Conservation (phyloP, 2,888 invertebrate genomes). For the Ganaspis brasiliensis region DNA sequence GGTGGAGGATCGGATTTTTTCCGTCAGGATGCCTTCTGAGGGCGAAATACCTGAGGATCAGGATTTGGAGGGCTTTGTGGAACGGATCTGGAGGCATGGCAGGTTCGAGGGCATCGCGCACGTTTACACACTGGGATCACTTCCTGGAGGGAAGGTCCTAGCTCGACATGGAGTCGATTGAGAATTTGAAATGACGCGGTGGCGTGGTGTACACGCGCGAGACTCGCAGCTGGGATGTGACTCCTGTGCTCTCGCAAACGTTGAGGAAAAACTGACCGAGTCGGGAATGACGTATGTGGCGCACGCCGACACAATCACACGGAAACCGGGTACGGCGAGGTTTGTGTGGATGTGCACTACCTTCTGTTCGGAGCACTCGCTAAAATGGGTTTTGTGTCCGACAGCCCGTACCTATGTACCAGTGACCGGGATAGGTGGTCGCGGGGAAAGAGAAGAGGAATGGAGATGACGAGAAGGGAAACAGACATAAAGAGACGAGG, state of each 20-base stretch:
- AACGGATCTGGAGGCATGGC: conserved; percentile 10
- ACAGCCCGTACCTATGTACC: conserved; percentile 32
- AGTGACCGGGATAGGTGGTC: conserved; percentile 32
- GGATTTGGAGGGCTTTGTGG: conserved; percentile 14
- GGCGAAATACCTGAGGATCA: background rate
- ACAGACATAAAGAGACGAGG: conserved; percentile 47
- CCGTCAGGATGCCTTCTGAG: background rate
- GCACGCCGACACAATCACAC: conserved; percentile 35
- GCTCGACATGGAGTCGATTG: background rate
- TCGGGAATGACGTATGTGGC: conserved; percentile 31
- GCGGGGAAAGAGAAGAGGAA: conserved; percentile 35
- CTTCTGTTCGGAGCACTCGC: conserved; percentile 44
- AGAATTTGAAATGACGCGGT: too few species aligned
- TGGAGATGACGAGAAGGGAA: conserved; percentile 51
- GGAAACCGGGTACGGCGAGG: background rate
- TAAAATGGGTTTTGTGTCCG: conserved; percentile 31
- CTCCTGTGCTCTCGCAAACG: background rate
- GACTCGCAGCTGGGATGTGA: conserved; percentile 37
- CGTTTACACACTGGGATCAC: conserved; percentile 20
- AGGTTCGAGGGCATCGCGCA: conserved; percentile 27
- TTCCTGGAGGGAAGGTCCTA: conserved; percentile 14
- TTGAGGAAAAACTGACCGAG: conserved; percentile 1
- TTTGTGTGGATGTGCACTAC: conserved; percentile 13
- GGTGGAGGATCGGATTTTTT: too few species aligned
- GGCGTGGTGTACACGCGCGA: conserved; percentile 47